A percentile compares a stretch with the other conserved stretches of the same genome.
phyloP scores from a whole-genome alignment of 1,140 invertebrate species.

The Thaumatotibia leucotreta region DNA sequence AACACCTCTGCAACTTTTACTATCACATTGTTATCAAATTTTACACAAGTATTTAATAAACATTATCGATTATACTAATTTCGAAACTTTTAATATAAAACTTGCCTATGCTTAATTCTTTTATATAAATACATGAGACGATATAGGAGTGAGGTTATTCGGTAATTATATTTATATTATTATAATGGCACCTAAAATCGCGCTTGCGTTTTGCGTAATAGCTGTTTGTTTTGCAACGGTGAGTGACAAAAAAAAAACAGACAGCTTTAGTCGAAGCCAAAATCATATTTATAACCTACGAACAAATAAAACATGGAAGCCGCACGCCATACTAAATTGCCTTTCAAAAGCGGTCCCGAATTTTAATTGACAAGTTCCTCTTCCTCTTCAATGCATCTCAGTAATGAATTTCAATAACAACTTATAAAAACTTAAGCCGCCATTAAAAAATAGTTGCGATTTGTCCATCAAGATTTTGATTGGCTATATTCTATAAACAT shows the following conservation, averaged over 20 bases:
- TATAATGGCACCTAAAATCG: slow-evolving; percentile 33
- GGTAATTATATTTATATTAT: neutral
- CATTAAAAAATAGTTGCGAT: too few relatives aligned
- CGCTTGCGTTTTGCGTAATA: slow-evolving; percentile 21
- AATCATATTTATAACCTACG: too few relatives aligned
- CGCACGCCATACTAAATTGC: too few relatives aligned
- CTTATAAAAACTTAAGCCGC: too few relatives aligned
- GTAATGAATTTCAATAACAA: too few relatives aligned
- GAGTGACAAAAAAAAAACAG: slow-evolving; percentile 26
- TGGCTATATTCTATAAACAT: too few relatives aligned
- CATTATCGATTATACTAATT: neutral
- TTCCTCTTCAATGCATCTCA: too few relatives aligned
- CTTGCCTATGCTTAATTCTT: neutral
- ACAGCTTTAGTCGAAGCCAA: neutral
- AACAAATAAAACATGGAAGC: too few relatives aligned
- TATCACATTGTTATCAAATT: neutral
- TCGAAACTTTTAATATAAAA: neutral
- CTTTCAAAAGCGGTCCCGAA: too few relatives aligned
- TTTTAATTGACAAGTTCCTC: too few relatives aligned
- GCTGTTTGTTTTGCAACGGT: slow-evolving; percentile 37
- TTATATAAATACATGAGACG: neutral
- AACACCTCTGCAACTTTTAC: neutral
- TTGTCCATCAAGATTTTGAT: too few relatives aligned
- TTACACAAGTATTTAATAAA: neutral
- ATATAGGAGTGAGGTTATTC: neutral